Conservation (phyloP, 2,797 vertebrate genomes). For the Thunnus albacares region DNA sequence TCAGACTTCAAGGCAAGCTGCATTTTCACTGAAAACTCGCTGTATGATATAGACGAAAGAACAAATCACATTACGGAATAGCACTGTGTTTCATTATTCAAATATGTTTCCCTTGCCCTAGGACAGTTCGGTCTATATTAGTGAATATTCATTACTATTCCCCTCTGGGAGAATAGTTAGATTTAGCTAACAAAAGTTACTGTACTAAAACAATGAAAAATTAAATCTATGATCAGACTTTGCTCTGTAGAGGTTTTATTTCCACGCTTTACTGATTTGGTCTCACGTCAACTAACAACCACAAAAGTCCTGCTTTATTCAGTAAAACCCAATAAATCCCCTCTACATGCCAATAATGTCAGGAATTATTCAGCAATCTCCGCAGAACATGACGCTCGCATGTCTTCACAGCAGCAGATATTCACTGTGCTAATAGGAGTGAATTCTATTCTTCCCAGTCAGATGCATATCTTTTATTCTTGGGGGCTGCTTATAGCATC, state of each 20-base stretch:
- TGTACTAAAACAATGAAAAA: conserved; percentile 33
- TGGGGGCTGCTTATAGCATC: conserved; percentile 38
- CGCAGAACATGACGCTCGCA: conserved; percentile 8
- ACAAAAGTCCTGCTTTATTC: conserved; percentile 27
- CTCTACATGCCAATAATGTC: conserved; percentile 5
- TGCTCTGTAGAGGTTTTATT: conserved; percentile 15
- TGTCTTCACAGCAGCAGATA: conserved; percentile 16
- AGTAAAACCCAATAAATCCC: conserved; percentile 2
- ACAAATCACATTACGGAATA: conserved; percentile 54
- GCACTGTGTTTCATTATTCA: conserved; percentile 64
- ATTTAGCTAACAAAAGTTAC: conserved; percentile 37
- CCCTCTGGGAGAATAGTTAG: conserved; percentile 26
- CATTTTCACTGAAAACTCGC: conserved; percentile 30
- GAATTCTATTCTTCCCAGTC: conserved; percentile 18
- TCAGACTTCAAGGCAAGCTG: conserved; percentile 39
- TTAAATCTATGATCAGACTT: conserved; percentile 14
- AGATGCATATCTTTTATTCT: conserved; percentile 40
- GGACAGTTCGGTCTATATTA: conserved; percentile 46
- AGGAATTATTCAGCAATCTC: conserved; percentile 16
- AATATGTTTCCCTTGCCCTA: conserved; percentile 47
- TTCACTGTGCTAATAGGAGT: conserved; percentile 31
- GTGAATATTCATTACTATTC: conserved; percentile 54
- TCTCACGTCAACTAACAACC: conserved; percentile 5
- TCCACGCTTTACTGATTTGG: conserved; percentile 1
- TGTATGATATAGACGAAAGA: conserved; percentile 41